Conservation (phyloP, 1,140 invertebrate species). For the Druon quercuslanigerum region DNA sequence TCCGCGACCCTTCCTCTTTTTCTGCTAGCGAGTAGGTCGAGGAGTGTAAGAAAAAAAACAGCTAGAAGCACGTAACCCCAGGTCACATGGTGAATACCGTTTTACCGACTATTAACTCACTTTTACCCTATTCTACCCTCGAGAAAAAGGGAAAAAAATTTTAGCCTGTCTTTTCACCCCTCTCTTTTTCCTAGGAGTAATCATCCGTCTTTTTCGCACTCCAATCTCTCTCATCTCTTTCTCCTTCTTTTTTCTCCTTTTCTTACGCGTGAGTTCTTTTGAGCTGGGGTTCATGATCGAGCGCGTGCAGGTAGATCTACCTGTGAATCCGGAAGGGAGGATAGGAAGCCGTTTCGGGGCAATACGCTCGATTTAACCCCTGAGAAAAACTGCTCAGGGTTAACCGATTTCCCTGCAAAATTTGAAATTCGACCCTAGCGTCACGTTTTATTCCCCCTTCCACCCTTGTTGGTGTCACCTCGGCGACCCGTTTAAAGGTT, state of each 20-base stretch:
- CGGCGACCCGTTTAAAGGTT: conserved; percentile 71
- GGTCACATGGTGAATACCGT: conserved; percentile 71
- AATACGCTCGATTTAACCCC: conserved; percentile 75
- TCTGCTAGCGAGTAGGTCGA: conserved; percentile 32
- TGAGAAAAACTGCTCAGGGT: conserved; percentile 73
- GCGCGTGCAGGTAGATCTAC: conserved; percentile 66
- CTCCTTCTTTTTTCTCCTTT: conserved; percentile 42
- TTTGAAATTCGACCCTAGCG: conserved; percentile 65
- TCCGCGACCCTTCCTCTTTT: conserved; percentile 26
- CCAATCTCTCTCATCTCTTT: conserved; percentile 46
- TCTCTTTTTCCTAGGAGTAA: conserved; percentile 43
- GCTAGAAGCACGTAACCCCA: conserved; percentile 52
- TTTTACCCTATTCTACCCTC: conserved; percentile 70
- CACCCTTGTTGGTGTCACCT: conserved; percentile 38
- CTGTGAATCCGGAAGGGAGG: conserved; percentile 53
- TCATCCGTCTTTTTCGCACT: conserved; percentile 47
- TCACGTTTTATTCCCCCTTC: conserved; percentile 39
- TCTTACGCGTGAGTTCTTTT: conserved; percentile 46
- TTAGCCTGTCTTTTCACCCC: conserved; percentile 33
- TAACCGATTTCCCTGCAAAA: conserved; percentile 74
- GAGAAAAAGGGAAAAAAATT: conserved; percentile 50
- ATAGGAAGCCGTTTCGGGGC: conserved; percentile 38
- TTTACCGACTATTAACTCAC: conserved; percentile 77
- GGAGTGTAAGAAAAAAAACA: conserved; percentile 40
- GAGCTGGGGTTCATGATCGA: conserved; percentile 44